Base-by-base conservation (phyloP, 1,140 invertebrate species). In the Araneus ventricosus region DNA sequence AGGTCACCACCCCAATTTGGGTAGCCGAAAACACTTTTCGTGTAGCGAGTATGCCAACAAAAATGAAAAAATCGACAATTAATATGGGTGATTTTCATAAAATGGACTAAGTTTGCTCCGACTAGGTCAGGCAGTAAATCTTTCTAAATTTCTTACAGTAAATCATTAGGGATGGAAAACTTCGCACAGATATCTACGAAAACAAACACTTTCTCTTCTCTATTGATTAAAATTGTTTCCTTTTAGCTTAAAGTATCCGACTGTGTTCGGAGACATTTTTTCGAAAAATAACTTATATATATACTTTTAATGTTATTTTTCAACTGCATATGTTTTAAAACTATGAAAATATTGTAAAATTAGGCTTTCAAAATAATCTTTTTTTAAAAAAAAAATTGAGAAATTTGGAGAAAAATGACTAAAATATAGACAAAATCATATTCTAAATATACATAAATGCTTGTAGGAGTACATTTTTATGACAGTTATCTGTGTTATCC, bases 181-280 rank as follows among this genome's bases (percentile, higher is more conserved):
- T 34, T 37, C 70, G 3, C 70, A 37, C 10, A 37, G 70, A 75
- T 63, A 5, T 34, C 4, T 34, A 37, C 70, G 30, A 20, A 20
- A 75, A 4, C 6, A 37, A 75, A 37, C 70, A 37, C 30, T 37
- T 75, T 22, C 30, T 37, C 6, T 37, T 75, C 8, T 20, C 30
- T 34, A 37, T 75, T 22, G 34, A 37, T 75, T 75, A 75, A 75
- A 34, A 37, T 24, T 17, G 34, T 20, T 75, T 75, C 30, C 30
- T 75, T 75, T 75, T 75, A 37, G n/a, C 30, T 75, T 34, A 75
- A 75, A 75, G n/a, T n/a, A n/a, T n/a, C n/a, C n/a, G n/a, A n/a
- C n/a, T n/a, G n/a, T n/a, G n/a, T n/a, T n/a, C n/a, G n/a, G n/a
- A n/a, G n/a, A n/a, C n/a, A n/a, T n/a, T n/a, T n/a, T n/a, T n/a